phyloP scores from a whole-genome alignment of 2,888 invertebrate species.

The Halictus ligatus region DNA sequence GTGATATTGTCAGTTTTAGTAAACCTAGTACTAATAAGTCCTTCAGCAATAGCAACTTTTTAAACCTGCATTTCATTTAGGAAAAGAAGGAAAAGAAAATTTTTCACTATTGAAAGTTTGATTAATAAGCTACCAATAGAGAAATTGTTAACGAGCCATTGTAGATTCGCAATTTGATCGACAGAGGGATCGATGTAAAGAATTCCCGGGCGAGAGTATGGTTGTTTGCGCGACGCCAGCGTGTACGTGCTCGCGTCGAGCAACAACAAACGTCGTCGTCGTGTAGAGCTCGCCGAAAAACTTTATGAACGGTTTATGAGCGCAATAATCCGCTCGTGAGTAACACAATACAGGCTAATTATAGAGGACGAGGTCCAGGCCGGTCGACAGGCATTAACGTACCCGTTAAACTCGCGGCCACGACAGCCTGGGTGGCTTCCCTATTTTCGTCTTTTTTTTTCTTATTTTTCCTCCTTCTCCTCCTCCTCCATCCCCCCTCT shows the following conservation, averaged over 20 bases:
- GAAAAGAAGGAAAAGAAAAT: no score
- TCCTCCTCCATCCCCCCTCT: constrained; percentile 37
- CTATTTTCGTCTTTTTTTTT: constrained; percentile 79
- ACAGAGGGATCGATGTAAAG: background rate
- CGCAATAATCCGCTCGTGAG: constrained; percentile 79
- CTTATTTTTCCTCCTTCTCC: constrained; percentile 58
- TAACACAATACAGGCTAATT: constrained; percentile 83
- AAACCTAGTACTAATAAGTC: no score
- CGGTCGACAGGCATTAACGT: constrained; percentile 76
- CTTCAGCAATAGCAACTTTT: no score
- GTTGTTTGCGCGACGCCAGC: background rate
- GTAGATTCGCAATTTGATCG: background rate
- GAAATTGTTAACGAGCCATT: background rate
- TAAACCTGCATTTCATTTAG: no score
- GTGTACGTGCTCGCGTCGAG: constrained; percentile 36
- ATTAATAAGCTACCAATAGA: no score
- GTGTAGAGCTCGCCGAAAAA: constrained; percentile 61
- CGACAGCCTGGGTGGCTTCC: constrained; percentile 80
- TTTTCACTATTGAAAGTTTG: no score
- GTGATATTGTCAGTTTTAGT: no score
- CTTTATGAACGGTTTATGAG: constrained; percentile 80
- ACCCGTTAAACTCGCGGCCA: constrained; percentile 76
- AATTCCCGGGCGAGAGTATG: background rate
- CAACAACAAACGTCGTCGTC: constrained; percentile 60
- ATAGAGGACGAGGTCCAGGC: constrained; percentile 78